Evolutionary conservation across 2,888 invertebrate genomes (phyloP), one percentile per base, ranked within the genome.

Genomic region (Leptinotarsa rubiginosa): DNA sequence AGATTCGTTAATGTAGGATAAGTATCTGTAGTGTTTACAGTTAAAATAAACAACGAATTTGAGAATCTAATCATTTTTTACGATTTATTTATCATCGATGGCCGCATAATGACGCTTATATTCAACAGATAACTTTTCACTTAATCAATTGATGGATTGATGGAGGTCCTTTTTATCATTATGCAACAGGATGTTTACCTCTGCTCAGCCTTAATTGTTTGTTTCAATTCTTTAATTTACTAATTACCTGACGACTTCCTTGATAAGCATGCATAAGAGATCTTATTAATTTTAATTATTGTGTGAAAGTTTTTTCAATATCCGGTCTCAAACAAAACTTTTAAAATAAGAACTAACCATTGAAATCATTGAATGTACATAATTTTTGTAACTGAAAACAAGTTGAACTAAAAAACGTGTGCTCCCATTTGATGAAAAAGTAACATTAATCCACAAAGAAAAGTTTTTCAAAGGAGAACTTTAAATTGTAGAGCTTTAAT

Each of bases 51-150:
- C 54, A 16, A 54, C 54, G 18, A 54, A 54, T 54, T 54, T 15
- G 56, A 56, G 15, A 22, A 56, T 22, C 56, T 56, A 22, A 56
- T 56, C 20, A 56, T 22, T 56, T 56, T 56, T 56, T 56, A 56
- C 56, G 56, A 56, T 56, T 25, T 56, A 56, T 25, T 56, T 56
- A 56, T 56, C 56, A 22, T 13, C 13, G 56, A 20, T 15, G 15
- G 56, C 56, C 56, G 41, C 41, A 41, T 41, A 41, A 41, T 41
- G 41, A 41, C 41, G 41, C 10, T 41, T 41, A 41, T 41, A 41
- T 41, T 41, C 41, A 41, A 41, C 10, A 10, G 41, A 41, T 41
- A 41, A 41, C 41, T 10, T 41, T 41, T 41, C 56, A 56, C 56
- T 20, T 20, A 56, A 56, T 13, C n/a, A 3, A 18, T 18, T 22